phyloP scores from a whole-genome alignment of 2,888 invertebrate genomes.

The Taenaris catops region DNA sequence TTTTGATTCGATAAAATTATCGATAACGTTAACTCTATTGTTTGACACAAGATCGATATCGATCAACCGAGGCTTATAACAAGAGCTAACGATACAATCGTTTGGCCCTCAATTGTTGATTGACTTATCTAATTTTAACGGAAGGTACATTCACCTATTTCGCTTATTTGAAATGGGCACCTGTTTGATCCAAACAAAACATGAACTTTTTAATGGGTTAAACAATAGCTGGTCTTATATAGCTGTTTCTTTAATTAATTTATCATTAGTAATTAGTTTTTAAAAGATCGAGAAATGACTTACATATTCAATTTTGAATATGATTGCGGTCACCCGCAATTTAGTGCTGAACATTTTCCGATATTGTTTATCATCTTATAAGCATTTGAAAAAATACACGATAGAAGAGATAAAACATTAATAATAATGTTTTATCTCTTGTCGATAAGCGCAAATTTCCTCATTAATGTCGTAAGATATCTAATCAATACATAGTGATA shows the following conservation, averaged over 20 bases:
- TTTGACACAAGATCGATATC: constrained; percentile 19
- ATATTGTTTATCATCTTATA: no score
- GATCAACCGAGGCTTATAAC: constrained; percentile 15
- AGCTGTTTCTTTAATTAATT: no score
- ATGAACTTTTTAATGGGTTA: no score
- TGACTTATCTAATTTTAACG: constrained; percentile 11
- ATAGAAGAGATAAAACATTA: no score
- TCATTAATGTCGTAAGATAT: neutral
- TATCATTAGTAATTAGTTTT: no score
- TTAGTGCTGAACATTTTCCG: no score
- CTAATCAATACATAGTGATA: neutral
- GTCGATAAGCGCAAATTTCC: constrained; percentile 1
- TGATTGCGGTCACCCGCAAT: no score
- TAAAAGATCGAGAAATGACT: no score
- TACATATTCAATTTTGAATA: no score
- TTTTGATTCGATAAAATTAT: constrained; percentile 6
- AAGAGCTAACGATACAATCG: constrained; percentile 11
- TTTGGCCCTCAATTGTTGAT: constrained; percentile 13
- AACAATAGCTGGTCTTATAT: no score
- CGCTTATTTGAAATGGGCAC: constrained; percentile 4
- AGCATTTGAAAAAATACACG: no score
- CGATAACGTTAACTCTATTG: constrained; percentile 14
- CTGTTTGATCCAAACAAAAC: constrained; percentile 11
- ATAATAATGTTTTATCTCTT: neutral
- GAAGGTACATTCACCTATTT: constrained; percentile 15